Evolutionary conservation across 2,797 vertebrate genomes (phyloP), one percentile per base, ranked within the genome.

Genomic region (Molossus molossus): DNA sequence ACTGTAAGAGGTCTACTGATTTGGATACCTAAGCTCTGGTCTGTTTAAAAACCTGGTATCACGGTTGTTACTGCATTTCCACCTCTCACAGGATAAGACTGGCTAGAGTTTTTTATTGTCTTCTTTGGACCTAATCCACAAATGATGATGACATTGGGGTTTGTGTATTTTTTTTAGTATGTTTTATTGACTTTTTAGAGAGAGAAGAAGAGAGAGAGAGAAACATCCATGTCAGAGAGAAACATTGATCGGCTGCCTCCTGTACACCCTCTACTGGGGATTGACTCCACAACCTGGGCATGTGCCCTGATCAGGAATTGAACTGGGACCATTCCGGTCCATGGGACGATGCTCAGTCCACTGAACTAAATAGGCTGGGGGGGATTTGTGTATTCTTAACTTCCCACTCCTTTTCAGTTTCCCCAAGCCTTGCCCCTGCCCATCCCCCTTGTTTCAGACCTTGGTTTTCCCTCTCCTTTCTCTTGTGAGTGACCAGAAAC

Each of bases 51-150:
- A 64, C 20, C 60, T 64, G 33, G 1, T 40, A 11, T 62, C 40
- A 13, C 17, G 45, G 64, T 75, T 27, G 13, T 91, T 79, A 23
- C 8, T 93, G 37, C 6, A n/a, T 81, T 93, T 40, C 64, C 3
- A 62, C 6, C 37, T 88, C 48, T 60, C 37, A 25, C 29, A 85
- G 48, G 53, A 27, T 50, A 67, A 73, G 69, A 37, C 57, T 58
- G 67, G 23, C 77, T 87, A 40, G 48, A 67, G 3, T 50, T 23
- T 15, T 33, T 64, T 84, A 64, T 86, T 88, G 17, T 64, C 62
- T 72, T 94, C 21, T 50, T 81, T 90, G 40, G 29, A 23, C 82
- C 25, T 94, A 25, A 87, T 77, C 17, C 90, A 81, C 14, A 67
- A 87, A 82, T 81, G 57, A 64, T 84, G 64, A 91, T 33, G 80